Evolutionary conservation across 2,797 vertebrate species (phyloP).

Genomic region (Myoxocephalus aenaeus): DNA sequence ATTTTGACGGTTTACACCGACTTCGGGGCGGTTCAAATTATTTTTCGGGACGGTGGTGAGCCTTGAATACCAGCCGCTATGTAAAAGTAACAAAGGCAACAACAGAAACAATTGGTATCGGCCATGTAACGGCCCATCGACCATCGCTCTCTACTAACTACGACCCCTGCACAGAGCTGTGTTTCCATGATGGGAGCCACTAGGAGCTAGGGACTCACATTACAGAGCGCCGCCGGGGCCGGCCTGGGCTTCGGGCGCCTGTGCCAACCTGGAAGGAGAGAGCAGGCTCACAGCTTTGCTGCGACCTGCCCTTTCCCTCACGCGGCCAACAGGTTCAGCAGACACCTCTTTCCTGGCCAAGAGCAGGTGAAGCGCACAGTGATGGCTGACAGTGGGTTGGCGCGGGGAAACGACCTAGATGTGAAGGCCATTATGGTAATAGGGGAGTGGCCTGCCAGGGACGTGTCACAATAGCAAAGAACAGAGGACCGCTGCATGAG

Average conservation of each 20-base stretch:
- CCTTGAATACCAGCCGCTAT: background rate
- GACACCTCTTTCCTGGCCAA: constrained; percentile 81
- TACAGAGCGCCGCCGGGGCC: constrained; percentile 27
- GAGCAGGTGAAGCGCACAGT: constrained; percentile 83
- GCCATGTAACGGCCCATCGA: background rate
- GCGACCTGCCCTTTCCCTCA: constrained; percentile 87
- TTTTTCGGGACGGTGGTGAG: background rate
- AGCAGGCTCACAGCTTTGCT: constrained; percentile 84
- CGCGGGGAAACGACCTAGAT: constrained; percentile 75
- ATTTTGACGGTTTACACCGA: background rate
- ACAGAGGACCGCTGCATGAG: constrained; percentile 83
- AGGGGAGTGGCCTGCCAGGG: constrained; percentile 85
- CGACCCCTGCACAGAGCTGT: background rate
- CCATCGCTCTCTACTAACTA: background rate
- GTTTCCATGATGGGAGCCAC: constrained; percentile 12
- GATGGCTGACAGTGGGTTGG: constrained; percentile 83
- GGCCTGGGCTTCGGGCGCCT: constrained; percentile 21
- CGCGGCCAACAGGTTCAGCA: constrained; percentile 87
- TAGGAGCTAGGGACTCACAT: constrained; percentile 31
- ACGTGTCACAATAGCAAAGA: constrained; percentile 78
- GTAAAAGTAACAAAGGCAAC: background rate
- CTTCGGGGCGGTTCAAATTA: background rate
- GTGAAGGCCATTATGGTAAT: constrained; percentile 87
- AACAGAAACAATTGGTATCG: background rate
- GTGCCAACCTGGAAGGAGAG: constrained; percentile 76